Base-by-base conservation (phyloP, 2,797 vertebrate genomes). In the Discoglossus pictus region DNA sequence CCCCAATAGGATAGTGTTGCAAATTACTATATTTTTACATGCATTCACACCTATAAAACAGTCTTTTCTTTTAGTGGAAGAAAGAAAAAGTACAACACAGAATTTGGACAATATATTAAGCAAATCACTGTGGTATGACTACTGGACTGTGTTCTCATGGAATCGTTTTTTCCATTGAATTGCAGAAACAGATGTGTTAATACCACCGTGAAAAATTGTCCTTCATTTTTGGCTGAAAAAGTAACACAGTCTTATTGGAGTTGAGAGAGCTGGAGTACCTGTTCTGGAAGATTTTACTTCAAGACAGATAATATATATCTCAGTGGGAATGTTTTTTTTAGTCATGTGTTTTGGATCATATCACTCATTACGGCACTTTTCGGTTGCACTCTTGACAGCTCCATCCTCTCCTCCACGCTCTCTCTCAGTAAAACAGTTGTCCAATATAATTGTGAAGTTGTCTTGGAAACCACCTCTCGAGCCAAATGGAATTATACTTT, bases 401-500 rank as follows among this genome's bases (percentile, higher is more conserved):
- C 97, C 97, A 65, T 93, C 90, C 79, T 94, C 93, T 75, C 90
- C 95, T 79, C 94, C 94, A 70, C 91, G 89, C 84, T 88, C 86
- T 48, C 89, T 98, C 65, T 87, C 64, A 0, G 82, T 94, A 79
- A 92, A 84, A 85, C 94, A 92, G 87, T 88, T 98, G 85, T 96
- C 92, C 79, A 93, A 93, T 87, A 90, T 91, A 83, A 88, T 87
- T 62, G 87, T 96, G 70, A 83, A 90, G 84, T 89, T 98, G 89
- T 96, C 93, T 82, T 98, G 96, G 96, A 82, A 92, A 85, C 88
- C 92, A 58, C 93, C 93, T 0, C 61, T 86, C 54, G 87, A 97
- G 82, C 90, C 93, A 85, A 98, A 96, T 87, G 95, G 94, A 85
- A 89, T 96, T 81, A 92, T 98, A 74, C 90, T 97, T 65, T 93